Base-by-base conservation (phyloP, 2,888 invertebrate genomes). In the Latrodectus elegans region DNA sequence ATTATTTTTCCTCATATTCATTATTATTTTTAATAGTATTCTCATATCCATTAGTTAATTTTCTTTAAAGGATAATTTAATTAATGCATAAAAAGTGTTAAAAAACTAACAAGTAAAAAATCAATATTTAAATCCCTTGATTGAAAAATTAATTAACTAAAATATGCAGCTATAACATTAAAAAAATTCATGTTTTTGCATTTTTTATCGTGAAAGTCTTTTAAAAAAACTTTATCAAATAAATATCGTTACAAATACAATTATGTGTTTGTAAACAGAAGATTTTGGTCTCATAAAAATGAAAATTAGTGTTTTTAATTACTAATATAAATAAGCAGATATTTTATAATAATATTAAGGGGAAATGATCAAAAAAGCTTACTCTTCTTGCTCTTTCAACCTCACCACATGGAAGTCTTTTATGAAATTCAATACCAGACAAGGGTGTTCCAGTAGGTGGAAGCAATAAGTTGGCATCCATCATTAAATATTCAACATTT, bases 341-440 rank as follows among this genome's bases (percentile, higher is more conserved):
- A 64, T 64, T 64, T 64, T 10, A 64, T n/a, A 64, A n/a, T n/a
- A 6, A 12, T 12, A 17, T n/a, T 64, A 64, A 64, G 38, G 38
- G 38, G 38, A 38, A 38, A 38, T 38, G 8, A 68, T 26, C n/a
- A 26, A 17, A 65, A n/a, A 49, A 26, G 67, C 91, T 91, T 88
- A 93, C 93, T 92, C 94, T 91, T 90, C 94, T 90, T 4, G 93
- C 92, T 89, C 93, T 90, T 90, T 94, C 94, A 75, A 97, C 97
- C 94, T 99, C 98, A 89, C 99, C 99, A 92, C 98, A 98, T 0
- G 99, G 98, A 90, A 99, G 93, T 90, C 99, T 94, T 92, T 98
- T 97, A 72, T 96, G 96, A 92, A 99, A 98, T 90, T 96, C 96
- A 89, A 99, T 97, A 1, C 98, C 98, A 1, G 98, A 98, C 89